Evolutionary conservation across 2,113 vertebrate genomes (phyloP), one percentile per base, ranked within the genome.

Genomic region (Chlorodrepanis virens): DNA sequence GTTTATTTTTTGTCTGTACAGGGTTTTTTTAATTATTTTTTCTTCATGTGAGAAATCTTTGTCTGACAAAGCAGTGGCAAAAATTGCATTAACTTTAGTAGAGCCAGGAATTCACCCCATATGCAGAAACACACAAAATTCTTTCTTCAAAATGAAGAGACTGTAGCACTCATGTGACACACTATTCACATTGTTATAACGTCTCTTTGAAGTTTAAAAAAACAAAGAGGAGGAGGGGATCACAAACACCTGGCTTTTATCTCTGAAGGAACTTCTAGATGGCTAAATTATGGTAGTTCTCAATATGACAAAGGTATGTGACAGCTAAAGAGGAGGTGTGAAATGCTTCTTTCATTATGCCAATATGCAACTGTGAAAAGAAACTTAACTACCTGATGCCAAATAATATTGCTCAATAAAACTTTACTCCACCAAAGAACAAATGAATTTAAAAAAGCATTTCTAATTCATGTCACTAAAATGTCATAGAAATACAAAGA

Each of bases 1-100:
- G 94, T 97, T 97, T 94, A 95, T 95, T 97, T 96, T 95, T 89
- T 84, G 77, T 97, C 93, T 92, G 76, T 78, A 75, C 4, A 23
- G 14, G 27, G 5, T 6, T 77, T 84, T 95, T 85, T 22, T 1
- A 94, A 96, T 93, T 96, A 87, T 90, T 96, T 96, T 94, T 70
- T 74, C 83, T 87, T 84, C 31, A 64, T 78, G 31, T 75, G 44
- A 94, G 91, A 96, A 94, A 94, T 57, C 68, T 71, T 91, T 89
- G 77, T 78, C 81, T 89, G 83, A 95, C 81, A 76, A 84, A 70
- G 72, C 61, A 84, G 80, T 89, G 81, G 87, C 69, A 89, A 95
- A 97, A 93, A 84, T 82, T 45, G 28, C 69, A 89, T 69, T 87
- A 75, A 82, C 61, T 82, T 83, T 45, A 60, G 40, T 53, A 68